phyloP scores from a whole-genome alignment of 1,140 invertebrate genomes.

The Drosophila chauvacae region DNA sequence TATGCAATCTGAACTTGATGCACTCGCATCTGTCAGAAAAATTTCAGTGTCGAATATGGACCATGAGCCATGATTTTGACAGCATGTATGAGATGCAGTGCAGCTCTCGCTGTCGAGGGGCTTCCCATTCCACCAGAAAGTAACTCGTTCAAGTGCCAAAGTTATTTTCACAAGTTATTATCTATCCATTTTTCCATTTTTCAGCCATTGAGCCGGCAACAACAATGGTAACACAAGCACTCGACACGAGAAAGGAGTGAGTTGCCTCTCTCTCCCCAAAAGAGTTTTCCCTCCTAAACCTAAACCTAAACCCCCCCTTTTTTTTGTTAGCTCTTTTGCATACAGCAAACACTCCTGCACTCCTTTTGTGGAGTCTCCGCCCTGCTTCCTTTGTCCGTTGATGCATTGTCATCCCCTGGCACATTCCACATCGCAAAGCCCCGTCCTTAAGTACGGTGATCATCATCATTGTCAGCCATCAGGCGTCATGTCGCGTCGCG shows the following conservation, averaged over 20 bases:
- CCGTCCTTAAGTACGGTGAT: neutral
- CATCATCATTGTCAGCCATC: constrained; percentile 15
- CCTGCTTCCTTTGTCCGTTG: constrained; percentile 49
- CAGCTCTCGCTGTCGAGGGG: constrained; percentile 23
- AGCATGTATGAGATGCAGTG: constrained; percentile 28
- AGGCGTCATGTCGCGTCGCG: constrained; percentile 4
- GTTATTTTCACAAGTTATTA: constrained; percentile 83
- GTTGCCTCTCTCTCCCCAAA: constrained; percentile 10
- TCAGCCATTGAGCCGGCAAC: constrained; percentile 64
- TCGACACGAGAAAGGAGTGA: constrained; percentile 19
- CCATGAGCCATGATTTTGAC: constrained; percentile 66
- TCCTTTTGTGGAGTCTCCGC: constrained; percentile 49
- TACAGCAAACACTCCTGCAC: constrained; percentile 10
- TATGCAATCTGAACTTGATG: constrained; percentile 57
- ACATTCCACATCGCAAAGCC: constrained; percentile 9
- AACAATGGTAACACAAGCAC: constrained; percentile 64
- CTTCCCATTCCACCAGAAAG: constrained; percentile 5
- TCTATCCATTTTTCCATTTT: constrained; percentile 68
- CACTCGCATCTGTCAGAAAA: constrained; percentile 74
- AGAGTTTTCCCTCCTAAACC: neutral
- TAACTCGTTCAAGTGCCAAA: constrained; percentile 70
- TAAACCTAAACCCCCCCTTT: neutral
- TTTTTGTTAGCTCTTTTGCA: constrained; percentile 27
- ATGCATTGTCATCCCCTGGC: constrained; percentile 57
- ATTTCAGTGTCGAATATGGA: constrained; percentile 74